A percentile compares a stretch with the other conserved stretches of the same genome.
Conservation (phyloP, 1,140 invertebrate genomes). For the Apolygus lucorum region DNA sequence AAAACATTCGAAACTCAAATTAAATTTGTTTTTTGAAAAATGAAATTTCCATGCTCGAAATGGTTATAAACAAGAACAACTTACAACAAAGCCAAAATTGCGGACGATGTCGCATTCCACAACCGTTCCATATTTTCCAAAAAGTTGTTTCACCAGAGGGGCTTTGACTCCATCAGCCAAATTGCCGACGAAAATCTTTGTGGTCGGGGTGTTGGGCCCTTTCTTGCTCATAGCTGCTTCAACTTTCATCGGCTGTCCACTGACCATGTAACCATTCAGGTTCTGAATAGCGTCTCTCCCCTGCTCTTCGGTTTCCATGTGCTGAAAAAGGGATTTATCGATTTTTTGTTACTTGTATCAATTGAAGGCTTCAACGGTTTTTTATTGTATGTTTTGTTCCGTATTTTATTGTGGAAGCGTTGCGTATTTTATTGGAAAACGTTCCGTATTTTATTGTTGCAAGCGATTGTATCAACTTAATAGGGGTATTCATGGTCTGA, state of each 20-base stretch:
- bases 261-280: conserved; percentile 77
- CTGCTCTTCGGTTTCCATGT: conserved; percentile 87
- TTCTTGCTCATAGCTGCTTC: conserved; percentile 80
- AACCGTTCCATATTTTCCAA: conserved; percentile 78
- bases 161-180: conserved; percentile 79
- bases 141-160: conserved; percentile 73
- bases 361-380: too few relatives aligned
- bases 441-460: too few relatives aligned
- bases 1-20: conserved; percentile 7
- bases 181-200: conserved; percentile 84
- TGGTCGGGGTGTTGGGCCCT: conserved; percentile 71
- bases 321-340: too few relatives aligned
- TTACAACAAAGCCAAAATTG: conserved; percentile 74
- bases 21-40: too few relatives aligned
- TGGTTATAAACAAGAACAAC: too few relatives aligned
- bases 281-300: conserved; percentile 86
- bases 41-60: too few relatives aligned
- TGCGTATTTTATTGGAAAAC: too few relatives aligned
- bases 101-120: conserved; percentile 84
- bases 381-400: too few relatives aligned
- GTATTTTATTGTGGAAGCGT: too few relatives aligned
- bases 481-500: too few relatives aligned
- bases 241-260: conserved; percentile 82
- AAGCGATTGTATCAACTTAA: too few relatives aligned
- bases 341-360: too few relatives aligned